phyloP scores from a whole-genome alignment of 2,113 vertebrate genomes.

The Antennarius striatus region DNA sequence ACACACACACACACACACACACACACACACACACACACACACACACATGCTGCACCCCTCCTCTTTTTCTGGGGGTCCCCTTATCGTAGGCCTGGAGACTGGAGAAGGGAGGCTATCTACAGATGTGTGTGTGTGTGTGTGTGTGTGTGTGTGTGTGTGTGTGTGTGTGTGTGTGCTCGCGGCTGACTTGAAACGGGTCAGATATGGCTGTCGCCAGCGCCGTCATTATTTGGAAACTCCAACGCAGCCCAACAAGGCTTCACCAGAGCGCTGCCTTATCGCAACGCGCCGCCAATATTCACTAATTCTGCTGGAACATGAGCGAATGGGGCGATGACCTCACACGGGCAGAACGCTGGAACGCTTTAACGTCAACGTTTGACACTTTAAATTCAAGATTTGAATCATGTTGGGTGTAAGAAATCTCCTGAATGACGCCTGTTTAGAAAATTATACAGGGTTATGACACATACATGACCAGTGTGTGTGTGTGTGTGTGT shows the following conservation, averaged over 20 bases:
- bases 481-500: no score
- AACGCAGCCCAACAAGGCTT: slow-evolving; percentile 51
- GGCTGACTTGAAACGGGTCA: slow-evolving; percentile 79
- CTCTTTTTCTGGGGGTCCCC: slow-evolving; percentile 56
- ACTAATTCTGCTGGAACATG: slow-evolving; percentile 41
- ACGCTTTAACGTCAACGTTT: not conserved
- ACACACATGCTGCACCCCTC: slow-evolving; percentile 40
- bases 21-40: slow-evolving; percentile 6
- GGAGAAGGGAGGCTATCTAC: slow-evolving; percentile 88
- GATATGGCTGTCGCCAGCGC: slow-evolving; percentile 76
- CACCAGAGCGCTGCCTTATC: slow-evolving; percentile 50
- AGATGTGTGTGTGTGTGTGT: slow-evolving; percentile 72
- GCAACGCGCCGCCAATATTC: slow-evolving; percentile 29
- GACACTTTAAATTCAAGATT: no score
- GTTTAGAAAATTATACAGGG: slow-evolving; percentile 31
- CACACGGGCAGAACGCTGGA: slow-evolving; percentile 4
- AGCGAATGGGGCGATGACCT: slow-evolving; percentile 36
- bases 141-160: slow-evolving; percentile 42
- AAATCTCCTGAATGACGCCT: not conserved
- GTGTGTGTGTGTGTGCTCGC: slow-evolving; percentile 41
- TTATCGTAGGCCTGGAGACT: slow-evolving; percentile 86
- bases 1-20: slow-evolving; percentile 24
- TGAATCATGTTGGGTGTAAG: no score
- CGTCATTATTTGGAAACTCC: slow-evolving; percentile 70
- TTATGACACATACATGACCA: slow-evolving; percentile 47